Evolutionary conservation across 1,140 invertebrate genomes (phyloP), one percentile per base, ranked within the genome.

Genomic region (Euwallacea similis): DNA sequence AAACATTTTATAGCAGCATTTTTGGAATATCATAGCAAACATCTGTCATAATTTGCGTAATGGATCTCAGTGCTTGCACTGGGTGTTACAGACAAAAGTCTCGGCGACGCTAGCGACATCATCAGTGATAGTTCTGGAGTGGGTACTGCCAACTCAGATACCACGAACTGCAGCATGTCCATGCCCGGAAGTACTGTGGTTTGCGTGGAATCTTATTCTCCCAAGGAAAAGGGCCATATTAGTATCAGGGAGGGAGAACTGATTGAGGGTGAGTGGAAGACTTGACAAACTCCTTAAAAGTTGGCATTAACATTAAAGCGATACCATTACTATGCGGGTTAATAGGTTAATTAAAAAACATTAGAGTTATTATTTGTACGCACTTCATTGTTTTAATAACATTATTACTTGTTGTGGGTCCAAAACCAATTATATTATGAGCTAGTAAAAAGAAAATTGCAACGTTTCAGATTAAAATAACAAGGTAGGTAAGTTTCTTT

Each of bases 81-180:
- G 77, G 79, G 79, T 78, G 78, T 86, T 86, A 80, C 87, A 94
- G 92, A 94, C 86, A 94, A 94, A 83, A 92, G 90, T 79, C 85
- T 92, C 76, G 92, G 92, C 68, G 93, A 95, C 79, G 89, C 91
- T 62, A 93, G 92, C 82, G 93, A 95, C 83, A 91, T 94, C 77
- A 92, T 94, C 78, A 93, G 91, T 82, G 93, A 95, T 82, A 94
- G 92, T 79, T 94, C 92, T 71, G 93, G 93, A 54, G 93, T 95
- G 54, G 93, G 93, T 66, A 95, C 93, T 9, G 90, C 90, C 71
- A 93, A 93, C 80, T 94, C 92, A 54, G 93, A 94, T 79, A 93
- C 90, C 43, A 93, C 90, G 41, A 92, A 90, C 78, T 86, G 88
- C 74, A 91, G 91, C 66, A 86, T 93, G 67, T 88, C 88, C 64